phyloP scores from a whole-genome alignment of 2,797 vertebrate genomes.

The Mus spretus region DNA sequence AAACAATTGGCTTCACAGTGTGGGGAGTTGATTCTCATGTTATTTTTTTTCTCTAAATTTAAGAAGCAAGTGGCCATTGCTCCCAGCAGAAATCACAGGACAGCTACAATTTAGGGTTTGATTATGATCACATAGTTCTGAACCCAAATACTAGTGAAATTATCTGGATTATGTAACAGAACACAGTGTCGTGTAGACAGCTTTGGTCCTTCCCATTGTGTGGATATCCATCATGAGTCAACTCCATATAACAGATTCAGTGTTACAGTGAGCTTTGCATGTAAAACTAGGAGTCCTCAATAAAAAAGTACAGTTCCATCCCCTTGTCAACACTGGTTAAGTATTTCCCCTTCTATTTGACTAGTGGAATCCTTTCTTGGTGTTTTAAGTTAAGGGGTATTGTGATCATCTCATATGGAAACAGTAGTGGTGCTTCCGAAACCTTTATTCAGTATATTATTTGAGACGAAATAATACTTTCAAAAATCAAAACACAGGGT shows the following conservation, averaged over 20 bases:
- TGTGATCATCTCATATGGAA: constrained; percentile 68
- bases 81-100: constrained; percentile 52
- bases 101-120: constrained; percentile 57
- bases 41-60: constrained; percentile 68
- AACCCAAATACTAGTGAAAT: constrained; percentile 33
- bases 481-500: constrained; percentile 42
- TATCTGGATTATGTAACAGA: constrained; percentile 56
- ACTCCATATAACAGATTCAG: constrained; percentile 64
- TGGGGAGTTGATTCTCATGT: constrained; percentile 70
- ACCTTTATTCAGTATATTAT: constrained; percentile 31
- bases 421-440: constrained; percentile 71
- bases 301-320: constrained; percentile 80
- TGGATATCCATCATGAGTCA: constrained; percentile 66
- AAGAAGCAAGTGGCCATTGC: constrained; percentile 46
- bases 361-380: constrained; percentile 55
- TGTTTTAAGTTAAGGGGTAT: constrained; percentile 72
- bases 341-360: constrained; percentile 68
- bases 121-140: constrained; percentile 42
- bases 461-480: constrained; percentile 42
- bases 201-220: constrained; percentile 61
- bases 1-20: constrained; percentile 72
- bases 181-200: constrained; percentile 7
- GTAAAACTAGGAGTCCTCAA: constrained; percentile 77
- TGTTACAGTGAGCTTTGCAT: constrained; percentile 73
- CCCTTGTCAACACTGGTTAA: constrained; percentile 79